Evolutionary conservation across 2,113 vertebrate species (phyloP), one percentile per base, ranked within the genome.

Genomic region (Electrona antarctica): DNA sequence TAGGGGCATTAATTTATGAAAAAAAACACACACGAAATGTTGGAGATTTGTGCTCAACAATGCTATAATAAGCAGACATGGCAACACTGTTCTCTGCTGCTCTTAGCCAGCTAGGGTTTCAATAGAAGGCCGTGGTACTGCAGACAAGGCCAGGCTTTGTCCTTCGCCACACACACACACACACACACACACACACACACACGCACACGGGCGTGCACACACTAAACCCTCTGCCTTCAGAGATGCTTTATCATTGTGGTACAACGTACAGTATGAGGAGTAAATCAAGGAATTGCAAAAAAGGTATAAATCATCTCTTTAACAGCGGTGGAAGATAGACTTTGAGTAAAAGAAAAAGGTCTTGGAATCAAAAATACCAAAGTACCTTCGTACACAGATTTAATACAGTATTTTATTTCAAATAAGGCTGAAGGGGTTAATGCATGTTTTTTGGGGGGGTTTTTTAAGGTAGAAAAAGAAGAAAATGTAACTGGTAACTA

Each of bases 81-180:
- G 33, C 3, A 41, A 41, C 33, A 41, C 3, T 41, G 33, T 3
- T 41, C 61, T 11, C 48, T 15, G 4, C 74, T 59, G 52, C 71
- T 65, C 69, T 83, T 66, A 75, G 56, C 57, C 70, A 66, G 74
- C 82, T 89, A 71, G 33, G 69, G 73, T 89, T 88, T 86, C 85
- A 86, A 41, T 47, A 63, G 45, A 41, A 80, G 41, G 62, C 63
- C 57, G 46, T 13, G 48, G 3, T 64, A 67, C 51, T 64, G 66
- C 55, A 84, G 54, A 93, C 81, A 88, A 87, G 71, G 70, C 21
- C 12, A 6, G 60, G 69, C 83, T 90, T 91, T 93, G 87, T 92
- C 69, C 71, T 68, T 21, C 9, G 10, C 13, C 60, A 64, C 68
- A 76, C 85, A 60, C 33, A 48, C 57, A 60, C 74, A 69, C 54